Percentiles rank a stretch among this genome's conserved stretches.
phyloP scores from a whole-genome alignment of 2,888 invertebrate species.

The Danaus chrysippus region DNA sequence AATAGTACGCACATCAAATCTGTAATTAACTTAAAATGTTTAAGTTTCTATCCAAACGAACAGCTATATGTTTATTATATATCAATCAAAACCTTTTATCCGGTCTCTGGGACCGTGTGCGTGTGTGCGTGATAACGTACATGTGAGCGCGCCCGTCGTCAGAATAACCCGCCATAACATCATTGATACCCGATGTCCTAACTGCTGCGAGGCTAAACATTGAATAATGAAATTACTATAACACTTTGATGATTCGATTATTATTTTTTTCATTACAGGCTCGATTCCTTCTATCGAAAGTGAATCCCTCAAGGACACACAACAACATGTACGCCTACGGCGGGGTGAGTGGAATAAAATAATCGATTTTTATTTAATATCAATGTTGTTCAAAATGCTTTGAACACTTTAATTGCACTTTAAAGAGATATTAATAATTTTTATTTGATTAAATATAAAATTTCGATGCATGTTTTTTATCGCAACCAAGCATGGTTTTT shows the following conservation, averaged over 20 bases:
- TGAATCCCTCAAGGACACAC: constrained; percentile 99
- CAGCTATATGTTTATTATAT: constrained; percentile 14
- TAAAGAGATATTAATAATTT: constrained; percentile 6
- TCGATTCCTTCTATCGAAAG: constrained; percentile 97
- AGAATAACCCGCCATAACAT: constrained; percentile 64
- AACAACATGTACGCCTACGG: constrained; percentile 99
- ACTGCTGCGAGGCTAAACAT: too few species aligned
- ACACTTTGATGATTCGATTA: too few species aligned
- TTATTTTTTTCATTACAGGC: constrained; percentile 79
- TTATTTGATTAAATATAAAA: constrained; percentile 31
- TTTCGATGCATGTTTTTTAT: constrained; percentile 33
- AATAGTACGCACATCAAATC: constrained; percentile 67
- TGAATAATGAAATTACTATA: too few species aligned
- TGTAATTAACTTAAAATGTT: constrained; percentile 43
- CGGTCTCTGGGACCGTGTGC: constrained; percentile 54
- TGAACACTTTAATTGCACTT: background rate
- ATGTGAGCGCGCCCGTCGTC: constrained; percentile 59
- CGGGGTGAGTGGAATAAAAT: constrained; percentile 81
- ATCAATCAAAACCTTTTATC: constrained; percentile 63
- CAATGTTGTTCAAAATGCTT: constrained; percentile 26
- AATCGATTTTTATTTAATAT: background rate
- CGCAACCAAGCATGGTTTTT: constrained; percentile 61
- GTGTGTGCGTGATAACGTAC: constrained; percentile 62
- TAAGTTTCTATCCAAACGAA: constrained; percentile 14
- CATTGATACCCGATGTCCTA: constrained; percentile 41